Base-by-base conservation (phyloP, 2,113 vertebrate species). In the Sinocyclocheilus maitianheensis region DNA sequence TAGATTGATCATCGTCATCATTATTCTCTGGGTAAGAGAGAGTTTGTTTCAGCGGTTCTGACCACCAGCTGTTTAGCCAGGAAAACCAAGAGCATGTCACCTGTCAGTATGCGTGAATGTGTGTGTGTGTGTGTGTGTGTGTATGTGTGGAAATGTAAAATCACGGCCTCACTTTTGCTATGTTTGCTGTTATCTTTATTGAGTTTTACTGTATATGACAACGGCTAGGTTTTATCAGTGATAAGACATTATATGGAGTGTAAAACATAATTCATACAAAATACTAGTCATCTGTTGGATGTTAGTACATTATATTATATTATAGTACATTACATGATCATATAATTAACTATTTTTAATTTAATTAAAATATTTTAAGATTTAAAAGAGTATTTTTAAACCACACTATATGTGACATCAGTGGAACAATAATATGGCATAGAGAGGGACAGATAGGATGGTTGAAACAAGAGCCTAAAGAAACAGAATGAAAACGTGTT, bases 31-130 rank as follows among this genome's bases (percentile, higher is more conserved):
- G 46, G 20, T 63, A 16, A 63, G n/a, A 65, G 34, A 11, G 7
- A 79, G 14, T 60, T 60, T 16, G 53, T 80, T 10, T 48, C 40
- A 81, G 60, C 60, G 46, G 22, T 81, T 81, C 48, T 3, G 13
- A 2, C 24, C n/a, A 48, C 24, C 16, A 81, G 13, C n/a, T 46
- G 43, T 46, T 46, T 51, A 51, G 48, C 40, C 2, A n/a, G 60
- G n/a, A 20, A 81, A 81, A 43, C 7, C 13, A 46, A 65, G 14
- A 67, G 79, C 78, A 20, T 75, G 40, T 65, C 40, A 48, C 22
- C 22, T 81, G 58, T 65, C 34, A 26, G 75, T 88, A 40, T 79
- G 77, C 58, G n/a, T 84, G 63, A 60, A 8, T 88, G 77, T 72
- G 4, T 48, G 46, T 4, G 11, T 48, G 46, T 3, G 11, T 12